These are phyloP conservation scores for Dipodomys spectabilis DNA, from an alignment of 2,113 vertebrate genomes.

Conservation along the genomic window DNA sequence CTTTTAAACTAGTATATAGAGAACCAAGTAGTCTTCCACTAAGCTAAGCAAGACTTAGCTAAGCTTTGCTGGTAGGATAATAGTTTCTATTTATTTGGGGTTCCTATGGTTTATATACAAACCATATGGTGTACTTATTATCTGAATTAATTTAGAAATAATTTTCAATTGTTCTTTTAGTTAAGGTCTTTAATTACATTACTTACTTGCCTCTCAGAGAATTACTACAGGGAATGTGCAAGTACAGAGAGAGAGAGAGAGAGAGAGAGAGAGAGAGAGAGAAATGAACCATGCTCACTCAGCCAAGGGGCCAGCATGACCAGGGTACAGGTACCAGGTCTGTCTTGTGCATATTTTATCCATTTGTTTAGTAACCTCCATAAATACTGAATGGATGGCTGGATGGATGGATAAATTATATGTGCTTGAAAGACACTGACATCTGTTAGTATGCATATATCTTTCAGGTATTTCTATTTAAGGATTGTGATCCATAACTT, in stretches of 20 bases:
- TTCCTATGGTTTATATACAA: neutral
- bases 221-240: neutral
- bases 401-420: slow-evolving; percentile 23
- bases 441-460: neutral
- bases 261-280: neutral
- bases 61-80: neutral
- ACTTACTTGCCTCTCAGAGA: neutral
- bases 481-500: slow-evolving; percentile 9
- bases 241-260: neutral
- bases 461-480: slow-evolving; percentile 59
- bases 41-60: neutral
- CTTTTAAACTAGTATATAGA: neutral
- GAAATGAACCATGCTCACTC: too few species aligned
- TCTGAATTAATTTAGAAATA: slow-evolving; percentile 15
- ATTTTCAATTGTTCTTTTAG: slow-evolving; percentile 29
- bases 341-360: slow-evolving; percentile 8
- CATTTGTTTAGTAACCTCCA: slow-evolving; percentile 1
- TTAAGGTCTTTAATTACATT: neutral
- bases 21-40: neutral
- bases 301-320: neutral
- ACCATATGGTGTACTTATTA: neutral
- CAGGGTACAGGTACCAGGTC: neutral
- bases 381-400: slow-evolving; percentile 34
- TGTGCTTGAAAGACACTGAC: slow-evolving; percentile 13
- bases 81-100: neutral